Evolutionary conservation across 2,797 vertebrate genomes (phyloP), one percentile per base, ranked within the genome.

Genomic region (Alauda arvensis): DNA sequence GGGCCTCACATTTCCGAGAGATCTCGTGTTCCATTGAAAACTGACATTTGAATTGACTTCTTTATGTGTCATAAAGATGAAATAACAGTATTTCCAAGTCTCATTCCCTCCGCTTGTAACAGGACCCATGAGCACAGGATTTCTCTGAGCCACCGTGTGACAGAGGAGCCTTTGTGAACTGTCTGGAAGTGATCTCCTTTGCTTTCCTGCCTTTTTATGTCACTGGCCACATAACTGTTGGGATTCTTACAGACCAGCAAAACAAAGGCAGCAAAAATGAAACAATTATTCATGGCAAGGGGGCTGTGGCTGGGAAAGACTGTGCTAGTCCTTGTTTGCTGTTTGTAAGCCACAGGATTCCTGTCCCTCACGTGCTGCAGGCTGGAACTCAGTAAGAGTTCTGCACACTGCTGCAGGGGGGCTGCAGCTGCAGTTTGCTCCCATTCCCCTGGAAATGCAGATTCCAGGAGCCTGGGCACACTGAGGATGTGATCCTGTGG

Each of bases 51-150:
- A 85, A 94, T 81, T 94, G 68, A 43, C 20, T 92, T 90, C 83
- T 83, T 87, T 89, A 70, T 88, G 43, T 79, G 72, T 79, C 83
- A 81, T 24, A 53, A 78, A 84, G 84, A 91, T 79, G 92, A 94
- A 95, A 93, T 89, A 91, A 88, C 81, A 94, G 57, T 16, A 69
- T 87, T 91, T 92, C 48, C 76, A 69, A 75, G 76, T 69, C 77
- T 75, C 87, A 86, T 71, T 80, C 29, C 85, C 88, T 53, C 48
- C 71, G 62, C 71, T 85, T 40, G 63, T 81, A 95, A 91, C 37
- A 79, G 75, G 77, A 88, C 21, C 61, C 77, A 79, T 83, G 81
- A 91, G 60, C 85, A 71, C 28, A 52, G 68, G 34, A 52, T 77
- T 89, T 48, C 67, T 74, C 70, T 57, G 60, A 51, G 61, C 19